A percentile compares a stretch with the other conserved stretches of the same genome.
These are phyloP conservation scores for Tryphoninae sp. DNA, from an alignment of 2,888 invertebrate species.

Conservation along the genomic window DNA sequence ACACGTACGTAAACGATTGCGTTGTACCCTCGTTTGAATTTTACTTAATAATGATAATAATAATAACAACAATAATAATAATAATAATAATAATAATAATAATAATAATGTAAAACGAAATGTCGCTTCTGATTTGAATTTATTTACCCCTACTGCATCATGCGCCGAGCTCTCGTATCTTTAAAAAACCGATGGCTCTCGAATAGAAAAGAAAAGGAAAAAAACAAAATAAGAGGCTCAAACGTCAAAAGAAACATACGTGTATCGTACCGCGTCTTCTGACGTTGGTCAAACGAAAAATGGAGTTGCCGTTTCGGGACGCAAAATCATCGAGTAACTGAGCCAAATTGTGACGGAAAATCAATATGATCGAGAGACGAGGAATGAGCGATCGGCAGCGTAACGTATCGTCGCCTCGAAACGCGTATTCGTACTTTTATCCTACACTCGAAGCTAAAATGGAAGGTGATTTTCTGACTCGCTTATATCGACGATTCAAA, in stretches of 20 bases:
- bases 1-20: slow-evolving; percentile 72
- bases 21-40: slow-evolving; percentile 74
- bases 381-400: background rate
- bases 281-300: slow-evolving; percentile 57
- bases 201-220: background rate
- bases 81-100: slow-evolving; percentile 65
- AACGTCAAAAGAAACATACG: background rate
- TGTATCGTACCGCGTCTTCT: slow-evolving; percentile 7
- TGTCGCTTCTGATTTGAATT: slow-evolving; percentile 19
- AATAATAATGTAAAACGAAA: slow-evolving; percentile 67
- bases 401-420: background rate
- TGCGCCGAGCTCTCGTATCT: background rate
- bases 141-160: background rate
- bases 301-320: slow-evolving; percentile 64
- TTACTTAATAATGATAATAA: slow-evolving; percentile 70
- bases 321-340: slow-evolving; percentile 65
- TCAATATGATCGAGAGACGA: background rate
- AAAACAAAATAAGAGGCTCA: slow-evolving; percentile 18
- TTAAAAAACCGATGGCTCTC: slow-evolving; percentile 33
- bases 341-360: background rate
- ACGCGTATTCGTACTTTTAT: background rate
- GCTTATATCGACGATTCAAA: background rate
- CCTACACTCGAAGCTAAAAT: slow-evolving; percentile 10
- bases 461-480: slow-evolving; percentile 51
- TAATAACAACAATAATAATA: slow-evolving; percentile 47